Evolutionary conservation across 2,888 invertebrate species (phyloP), one percentile per base, ranked within the genome.

Genomic region (Nipponacmea schrenckii): DNA sequence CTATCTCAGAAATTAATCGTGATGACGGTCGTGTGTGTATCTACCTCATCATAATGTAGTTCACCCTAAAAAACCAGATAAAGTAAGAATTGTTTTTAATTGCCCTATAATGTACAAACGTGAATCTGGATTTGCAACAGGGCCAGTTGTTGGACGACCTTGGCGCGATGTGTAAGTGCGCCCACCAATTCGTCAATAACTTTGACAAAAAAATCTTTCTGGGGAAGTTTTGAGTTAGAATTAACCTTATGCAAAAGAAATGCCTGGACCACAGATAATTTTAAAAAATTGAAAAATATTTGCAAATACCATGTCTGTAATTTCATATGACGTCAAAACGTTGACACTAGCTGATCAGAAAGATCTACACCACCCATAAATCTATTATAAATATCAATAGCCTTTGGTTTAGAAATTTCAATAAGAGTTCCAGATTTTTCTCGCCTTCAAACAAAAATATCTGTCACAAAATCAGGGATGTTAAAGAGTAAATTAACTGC

Each of bases 31-130:
- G 64, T n/a, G n/a, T n/a, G n/a, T n/a, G n/a, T n/a, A n/a, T 56
- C n/a, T 20, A 56, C 8, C n/a, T 56, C 10, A 7, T n/a, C 7
- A 56, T 56, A 10, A 4, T n/a, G 70, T 73, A 4, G 7, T 48
- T 1, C 46, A 48, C 17, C 39, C 27, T n/a, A 1, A 67, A 12
- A 67, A 67, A 24, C 67, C 67, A 12, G 74, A 68, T 27, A 77
- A 77, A 24, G 4, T 71, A 2, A 2, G 77, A 26, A 67, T 77
- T 27, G 75, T 77, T 12, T 75, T 75, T 66, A 73, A 77, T 62
- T 74, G 74, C 65, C 70, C 76, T 4, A 76, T 74, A 17, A 69
- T 24, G 44, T 72, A n/a, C n/a, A n/a, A 56, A 5, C 56, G n/a
- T n/a, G 24, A 20, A 20, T 56, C 56, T 20, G n/a, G 56, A 10